Base-by-base conservation (phyloP, 2,113 vertebrate species). In the Ardeotis arabs region DNA sequence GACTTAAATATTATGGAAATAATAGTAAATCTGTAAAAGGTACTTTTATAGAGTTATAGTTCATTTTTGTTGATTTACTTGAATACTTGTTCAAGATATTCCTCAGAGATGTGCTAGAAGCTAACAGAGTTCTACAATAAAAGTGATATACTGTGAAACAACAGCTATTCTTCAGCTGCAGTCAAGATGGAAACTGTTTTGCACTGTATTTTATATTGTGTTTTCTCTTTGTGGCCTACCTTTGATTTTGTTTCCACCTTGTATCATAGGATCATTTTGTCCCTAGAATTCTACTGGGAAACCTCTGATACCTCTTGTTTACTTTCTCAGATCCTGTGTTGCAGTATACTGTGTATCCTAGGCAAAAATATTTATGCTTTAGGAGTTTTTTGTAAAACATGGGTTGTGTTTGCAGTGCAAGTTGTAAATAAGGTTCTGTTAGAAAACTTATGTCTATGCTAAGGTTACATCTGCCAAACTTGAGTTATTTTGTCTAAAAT, bases 141-240 rank as follows among this genome's bases (percentile, higher is more conserved):
- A 96, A 95, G 24, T 97, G 24, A 95, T 93, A 63, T 62, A 91
- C 17, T 70, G 41, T 86, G 22, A 69, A 93, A 59, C 31, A 94
- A 83, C 49, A 91, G 25, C 75, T 83, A 88, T 93, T 91, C 35
- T 79, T 95, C 87, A 94, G 18, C 39, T 82, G 56, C 44, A 86
- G 64, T 91, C 89, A 82, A 84, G 77, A 82, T 59, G 56, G 66
- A 89, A 95, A 87, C 70, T 87, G 35, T 84, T 90, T 39, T 83
- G 49, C 9, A 3, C 63, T 90, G 55, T 67, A 83, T 94, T 95
- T 94, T 91, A 72, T 87, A 52, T 63, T 16, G 2, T 53, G n/a
- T 83, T 95, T 95, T 86, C 20, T 90, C 60, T 95, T 74, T 78
- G 63, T 86, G 63, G 18, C 33, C 28, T 92, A n/a, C 13, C 28